Percentiles rank a stretch among this genome's conserved stretches.
Conservation (phyloP, 2,113 vertebrate species). For the Limanda limanda region DNA sequence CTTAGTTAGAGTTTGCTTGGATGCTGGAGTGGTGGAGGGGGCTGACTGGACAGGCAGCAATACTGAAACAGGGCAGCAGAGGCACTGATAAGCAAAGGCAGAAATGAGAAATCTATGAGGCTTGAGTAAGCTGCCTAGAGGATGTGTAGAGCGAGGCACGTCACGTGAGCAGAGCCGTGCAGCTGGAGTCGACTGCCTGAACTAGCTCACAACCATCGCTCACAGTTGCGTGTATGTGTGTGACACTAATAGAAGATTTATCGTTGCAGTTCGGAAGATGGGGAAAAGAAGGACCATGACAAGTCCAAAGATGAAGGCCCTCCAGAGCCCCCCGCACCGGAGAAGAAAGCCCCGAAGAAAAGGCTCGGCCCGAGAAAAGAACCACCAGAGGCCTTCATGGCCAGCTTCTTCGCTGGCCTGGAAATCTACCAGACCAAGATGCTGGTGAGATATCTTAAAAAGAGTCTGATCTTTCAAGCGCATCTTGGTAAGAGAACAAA, state of each 20-base stretch:
- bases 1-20: no score
- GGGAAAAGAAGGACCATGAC: slow-evolving; percentile 93
- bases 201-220: no score
- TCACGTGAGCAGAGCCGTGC: no score
- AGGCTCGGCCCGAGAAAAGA: slow-evolving; percentile 87
- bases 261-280: slow-evolving; percentile 87
- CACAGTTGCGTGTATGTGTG: neutral
- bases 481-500: neutral
- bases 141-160: no score
- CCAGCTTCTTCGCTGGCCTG: slow-evolving; percentile 93
- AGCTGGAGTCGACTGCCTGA: no score
- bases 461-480: neutral
- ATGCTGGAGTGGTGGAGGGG: no score
- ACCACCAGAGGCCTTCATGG: slow-evolving; percentile 91
- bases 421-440: slow-evolving; percentile 97
- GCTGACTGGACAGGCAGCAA: no score
- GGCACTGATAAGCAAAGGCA: no score
- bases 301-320: slow-evolving; percentile 85
- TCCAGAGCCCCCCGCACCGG: slow-evolving; percentile 75
- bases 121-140: no score
- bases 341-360: slow-evolving; percentile 86
- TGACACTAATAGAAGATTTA: slow-evolving; percentile 13
- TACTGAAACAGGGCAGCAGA: no score
- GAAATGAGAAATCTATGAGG: no score
- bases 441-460: slow-evolving; percentile 82